These are phyloP conservation scores for Otis tarda DNA, from an alignment of 2,113 vertebrate species.

Conservation along the genomic window DNA sequence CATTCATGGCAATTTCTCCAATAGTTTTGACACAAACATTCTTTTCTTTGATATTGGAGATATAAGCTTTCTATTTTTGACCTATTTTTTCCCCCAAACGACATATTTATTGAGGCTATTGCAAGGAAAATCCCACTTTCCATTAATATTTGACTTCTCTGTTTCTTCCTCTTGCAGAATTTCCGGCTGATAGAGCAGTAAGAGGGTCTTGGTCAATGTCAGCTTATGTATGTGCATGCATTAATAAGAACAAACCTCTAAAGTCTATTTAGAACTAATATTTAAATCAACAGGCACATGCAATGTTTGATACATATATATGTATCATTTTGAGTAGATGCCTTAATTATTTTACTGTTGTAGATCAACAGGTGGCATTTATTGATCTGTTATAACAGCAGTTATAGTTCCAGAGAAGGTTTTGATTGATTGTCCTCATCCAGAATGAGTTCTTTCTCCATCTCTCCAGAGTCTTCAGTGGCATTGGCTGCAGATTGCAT, in stretches of 20 bases:
- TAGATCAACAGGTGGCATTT: constrained; percentile 39
- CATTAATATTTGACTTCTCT: constrained; percentile 20
- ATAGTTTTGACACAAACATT: constrained; percentile 22
- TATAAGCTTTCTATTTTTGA: constrained; percentile 42
- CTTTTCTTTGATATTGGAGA: constrained; percentile 55
- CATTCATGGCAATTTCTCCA: constrained; percentile 34
- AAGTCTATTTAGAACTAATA: neutral
- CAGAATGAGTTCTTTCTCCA: constrained; percentile 17
- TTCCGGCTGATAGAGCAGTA: neutral
- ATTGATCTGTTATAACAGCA: constrained; percentile 43
- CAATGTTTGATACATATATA: neutral
- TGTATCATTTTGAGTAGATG: neutral
- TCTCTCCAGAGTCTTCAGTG: neutral
- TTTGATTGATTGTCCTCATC: constrained; percentile 60
- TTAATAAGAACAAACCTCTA: neutral
- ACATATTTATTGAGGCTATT: constrained; percentile 44
- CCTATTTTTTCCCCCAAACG: constrained; percentile 9
- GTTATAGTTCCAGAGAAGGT: constrained; percentile 36
- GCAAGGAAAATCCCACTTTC: constrained; percentile 25
- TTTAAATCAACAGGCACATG: neutral
- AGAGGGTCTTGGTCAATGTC: neutral
- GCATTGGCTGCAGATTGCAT: neutral
- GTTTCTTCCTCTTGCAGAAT: neutral
- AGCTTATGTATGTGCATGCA: neutral
- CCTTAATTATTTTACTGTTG: neutral